phyloP scores from a whole-genome alignment of 2,113 vertebrate genomes.

The Marmota monax region DNA sequence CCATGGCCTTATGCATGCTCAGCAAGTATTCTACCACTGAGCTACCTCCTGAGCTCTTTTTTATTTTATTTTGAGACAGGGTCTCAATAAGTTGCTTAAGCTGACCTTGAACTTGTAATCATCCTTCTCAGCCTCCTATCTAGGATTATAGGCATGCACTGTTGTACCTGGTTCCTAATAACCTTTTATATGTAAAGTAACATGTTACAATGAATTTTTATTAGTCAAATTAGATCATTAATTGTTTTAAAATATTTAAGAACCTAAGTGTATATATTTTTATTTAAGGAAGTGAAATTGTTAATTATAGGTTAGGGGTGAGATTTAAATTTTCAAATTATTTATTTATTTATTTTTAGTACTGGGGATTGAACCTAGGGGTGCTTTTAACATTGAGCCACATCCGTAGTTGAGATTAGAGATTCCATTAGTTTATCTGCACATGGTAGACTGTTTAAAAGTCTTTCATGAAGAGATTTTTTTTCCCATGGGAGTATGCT shows the following conservation, averaged over 20 bases:
- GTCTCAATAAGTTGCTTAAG: background rate
- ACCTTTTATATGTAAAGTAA: constrained; percentile 23
- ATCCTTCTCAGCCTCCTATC: background rate
- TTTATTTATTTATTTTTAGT: no score
- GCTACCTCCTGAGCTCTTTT: background rate
- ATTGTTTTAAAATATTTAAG: constrained; percentile 41
- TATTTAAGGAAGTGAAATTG: background rate
- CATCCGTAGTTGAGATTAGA: background rate
- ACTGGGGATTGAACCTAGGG: no score
- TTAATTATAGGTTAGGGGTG: background rate
- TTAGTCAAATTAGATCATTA: background rate
- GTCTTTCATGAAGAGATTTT: background rate
- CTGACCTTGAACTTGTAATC: background rate
- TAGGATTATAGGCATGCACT: background rate
- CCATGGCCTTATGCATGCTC: background rate
- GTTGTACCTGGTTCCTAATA: background rate
- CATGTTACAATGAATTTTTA: no score
- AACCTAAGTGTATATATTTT: constrained; percentile 6
- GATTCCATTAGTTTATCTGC: background rate
- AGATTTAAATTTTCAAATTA: background rate
- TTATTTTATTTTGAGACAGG: background rate
- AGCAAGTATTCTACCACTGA: background rate
- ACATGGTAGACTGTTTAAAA: background rate
- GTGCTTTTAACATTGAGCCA: no score
- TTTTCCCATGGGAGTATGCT: background rate